These are phyloP conservation scores for Channa striata DNA, from an alignment of 2,797 vertebrate species.

Conservation along the genomic window DNA sequence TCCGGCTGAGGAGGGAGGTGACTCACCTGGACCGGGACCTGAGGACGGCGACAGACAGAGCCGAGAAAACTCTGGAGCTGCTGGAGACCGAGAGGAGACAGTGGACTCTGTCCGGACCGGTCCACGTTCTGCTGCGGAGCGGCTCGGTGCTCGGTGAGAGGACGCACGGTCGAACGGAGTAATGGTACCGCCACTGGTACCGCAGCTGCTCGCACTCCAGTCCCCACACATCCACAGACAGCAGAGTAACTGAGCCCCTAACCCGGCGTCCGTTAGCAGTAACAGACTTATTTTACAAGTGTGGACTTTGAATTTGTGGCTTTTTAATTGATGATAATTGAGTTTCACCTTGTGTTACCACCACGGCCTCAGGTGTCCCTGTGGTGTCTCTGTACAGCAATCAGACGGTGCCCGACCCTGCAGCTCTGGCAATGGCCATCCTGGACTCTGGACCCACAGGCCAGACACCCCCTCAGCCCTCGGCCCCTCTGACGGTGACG, in stretches of 20 bases:
- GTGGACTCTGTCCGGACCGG: background rate
- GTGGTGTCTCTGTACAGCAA: background rate
- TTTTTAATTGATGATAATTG: too few relatives aligned
- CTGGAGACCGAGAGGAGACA: background rate
- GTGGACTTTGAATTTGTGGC: too few relatives aligned
- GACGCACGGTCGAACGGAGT: background rate
- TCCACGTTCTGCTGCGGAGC: background rate
- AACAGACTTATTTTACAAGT: too few relatives aligned
- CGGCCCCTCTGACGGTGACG: background rate
- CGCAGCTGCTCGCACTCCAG: background rate
- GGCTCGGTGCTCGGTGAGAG: background rate
- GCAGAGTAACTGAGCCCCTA: too few relatives aligned
- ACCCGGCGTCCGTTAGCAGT: too few relatives aligned
- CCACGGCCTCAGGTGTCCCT: background rate
- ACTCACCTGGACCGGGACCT: background rate
- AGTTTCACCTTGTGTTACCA: background rate
- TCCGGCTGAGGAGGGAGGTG: background rate
- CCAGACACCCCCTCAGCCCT: background rate
- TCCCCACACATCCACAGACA: too few relatives aligned
- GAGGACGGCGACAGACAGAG: background rate
- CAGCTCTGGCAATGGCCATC: background rate
- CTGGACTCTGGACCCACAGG: background rate
- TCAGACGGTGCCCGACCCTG: background rate
- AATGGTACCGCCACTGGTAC: background rate
- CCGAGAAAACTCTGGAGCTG: background rate